phyloP scores from a whole-genome alignment of 2,888 invertebrate genomes.

The Mellilla xanthometata region DNA sequence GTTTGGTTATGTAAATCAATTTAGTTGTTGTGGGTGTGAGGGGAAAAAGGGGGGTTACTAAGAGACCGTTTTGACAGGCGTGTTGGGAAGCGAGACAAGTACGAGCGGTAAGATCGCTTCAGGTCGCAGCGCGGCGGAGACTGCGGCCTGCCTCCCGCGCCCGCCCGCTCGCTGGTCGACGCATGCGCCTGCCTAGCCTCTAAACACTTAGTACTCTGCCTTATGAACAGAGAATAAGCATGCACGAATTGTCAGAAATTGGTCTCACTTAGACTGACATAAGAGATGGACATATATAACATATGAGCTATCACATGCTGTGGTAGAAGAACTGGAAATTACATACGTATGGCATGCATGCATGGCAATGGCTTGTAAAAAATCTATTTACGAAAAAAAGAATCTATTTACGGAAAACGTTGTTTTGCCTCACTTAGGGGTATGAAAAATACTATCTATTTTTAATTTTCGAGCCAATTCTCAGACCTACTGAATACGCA shows the following conservation, averaged over 20 bases:
- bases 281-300: no score
- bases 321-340: no score
- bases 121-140: constrained; percentile 54
- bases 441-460: no score
- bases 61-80: constrained; percentile 31
- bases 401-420: no score
- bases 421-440: no score
- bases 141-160: constrained; percentile 41
- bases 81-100: constrained; percentile 39
- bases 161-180: constrained; percentile 32
- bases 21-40: constrained; percentile 53
- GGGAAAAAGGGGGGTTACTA: constrained; percentile 37
- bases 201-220: constrained; percentile 12
- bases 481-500: no score
- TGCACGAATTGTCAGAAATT: not conserved
- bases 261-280: not conserved
- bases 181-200: constrained; percentile 52
- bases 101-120: constrained; percentile 43
- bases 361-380: no score
- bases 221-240: not conserved
- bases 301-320: no score
- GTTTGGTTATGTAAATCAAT: constrained; percentile 67
- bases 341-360: no score
- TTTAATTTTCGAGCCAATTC: no score
- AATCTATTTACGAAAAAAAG: no score